phyloP scores from a whole-genome alignment of 1,140 invertebrate species.

The Hylaeus volcanicus region DNA sequence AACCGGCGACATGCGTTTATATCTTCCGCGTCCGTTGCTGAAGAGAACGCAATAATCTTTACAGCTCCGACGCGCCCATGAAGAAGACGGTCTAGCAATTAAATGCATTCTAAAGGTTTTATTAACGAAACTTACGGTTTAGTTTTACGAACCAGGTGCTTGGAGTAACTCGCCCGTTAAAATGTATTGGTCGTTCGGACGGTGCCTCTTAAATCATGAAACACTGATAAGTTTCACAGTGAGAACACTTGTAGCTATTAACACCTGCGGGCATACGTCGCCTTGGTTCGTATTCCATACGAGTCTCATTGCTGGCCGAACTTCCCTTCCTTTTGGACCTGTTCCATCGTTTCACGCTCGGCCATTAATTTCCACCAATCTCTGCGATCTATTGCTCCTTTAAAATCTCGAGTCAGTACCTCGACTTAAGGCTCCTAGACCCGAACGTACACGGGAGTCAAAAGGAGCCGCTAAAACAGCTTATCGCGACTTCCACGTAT shows the following conservation, averaged over 20 bases:
- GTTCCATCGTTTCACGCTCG: neutral
- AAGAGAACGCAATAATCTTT: neutral
- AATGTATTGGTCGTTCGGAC: neutral
- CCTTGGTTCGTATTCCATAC: neutral
- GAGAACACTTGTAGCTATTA: constrained; percentile 6
- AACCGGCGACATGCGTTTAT: constrained; percentile 28
- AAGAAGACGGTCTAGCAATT: neutral
- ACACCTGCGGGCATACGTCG: constrained; percentile 1
- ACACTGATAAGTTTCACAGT: neutral
- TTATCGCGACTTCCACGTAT: constrained; percentile 13
- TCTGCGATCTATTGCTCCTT: neutral
- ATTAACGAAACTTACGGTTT: neutral
- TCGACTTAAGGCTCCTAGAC: neutral
- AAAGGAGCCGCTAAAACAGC: constrained; percentile 1
- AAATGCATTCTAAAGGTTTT: constrained; percentile 4
- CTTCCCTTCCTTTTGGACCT: neutral
- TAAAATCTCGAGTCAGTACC: constrained; percentile 5
- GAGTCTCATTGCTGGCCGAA: neutral
- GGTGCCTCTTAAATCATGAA: neutral
- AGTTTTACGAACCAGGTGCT: neutral
- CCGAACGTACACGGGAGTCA: neutral
- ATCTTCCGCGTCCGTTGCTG: neutral
- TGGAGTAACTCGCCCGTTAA: neutral
- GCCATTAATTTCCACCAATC: constrained; percentile 11
- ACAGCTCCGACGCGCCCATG: neutral